These are phyloP conservation scores for Rhagophthalmus giganteus DNA, from an alignment of 2,888 invertebrate species.

Conservation along the genomic window DNA sequence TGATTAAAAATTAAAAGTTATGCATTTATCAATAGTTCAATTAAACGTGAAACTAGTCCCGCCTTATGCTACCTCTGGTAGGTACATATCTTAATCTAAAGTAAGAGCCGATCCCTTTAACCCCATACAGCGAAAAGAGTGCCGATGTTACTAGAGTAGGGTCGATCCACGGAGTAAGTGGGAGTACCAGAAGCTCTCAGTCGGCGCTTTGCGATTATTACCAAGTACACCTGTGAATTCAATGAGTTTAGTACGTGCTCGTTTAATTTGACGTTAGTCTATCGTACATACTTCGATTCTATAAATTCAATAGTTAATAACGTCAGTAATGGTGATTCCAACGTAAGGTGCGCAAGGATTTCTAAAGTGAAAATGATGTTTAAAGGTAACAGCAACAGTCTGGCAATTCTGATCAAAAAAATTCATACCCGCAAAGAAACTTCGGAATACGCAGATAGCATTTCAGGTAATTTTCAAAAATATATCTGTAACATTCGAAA, in stretches of 20 bases:
- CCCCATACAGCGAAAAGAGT: slow-evolving; percentile 32
- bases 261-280: too few species aligned
- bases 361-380: slow-evolving; percentile 75
- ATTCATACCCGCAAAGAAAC: slow-evolving; percentile 84
- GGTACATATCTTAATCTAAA: too few species aligned
- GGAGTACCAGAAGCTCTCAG: slow-evolving; percentile 32
- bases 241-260: slow-evolving; percentile 16
- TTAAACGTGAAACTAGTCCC: too few species aligned
- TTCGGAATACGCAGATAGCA: slow-evolving; percentile 25
- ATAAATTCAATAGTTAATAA: too few species aligned
- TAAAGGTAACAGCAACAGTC: slow-evolving; percentile 82
- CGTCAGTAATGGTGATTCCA: too few species aligned
- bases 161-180: slow-evolving; percentile 35
- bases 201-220: slow-evolving; percentile 23
- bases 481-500: neutral
- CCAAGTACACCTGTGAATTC: slow-evolving; percentile 16
- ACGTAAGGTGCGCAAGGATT: too few species aligned
- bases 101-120: too few species aligned
- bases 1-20: too few species aligned
- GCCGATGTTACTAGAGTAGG: slow-evolving; percentile 31
- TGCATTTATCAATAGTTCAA: too few species aligned
- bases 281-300: too few species aligned
- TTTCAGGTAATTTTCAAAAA: slow-evolving; percentile 15
- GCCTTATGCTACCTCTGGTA: too few species aligned
- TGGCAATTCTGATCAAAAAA: slow-evolving; percentile 84